These are phyloP conservation scores for Palythoa grandis DNA, from an alignment of 92 coral and sea anemone genomes.

Conservation along the genomic window DNA sequence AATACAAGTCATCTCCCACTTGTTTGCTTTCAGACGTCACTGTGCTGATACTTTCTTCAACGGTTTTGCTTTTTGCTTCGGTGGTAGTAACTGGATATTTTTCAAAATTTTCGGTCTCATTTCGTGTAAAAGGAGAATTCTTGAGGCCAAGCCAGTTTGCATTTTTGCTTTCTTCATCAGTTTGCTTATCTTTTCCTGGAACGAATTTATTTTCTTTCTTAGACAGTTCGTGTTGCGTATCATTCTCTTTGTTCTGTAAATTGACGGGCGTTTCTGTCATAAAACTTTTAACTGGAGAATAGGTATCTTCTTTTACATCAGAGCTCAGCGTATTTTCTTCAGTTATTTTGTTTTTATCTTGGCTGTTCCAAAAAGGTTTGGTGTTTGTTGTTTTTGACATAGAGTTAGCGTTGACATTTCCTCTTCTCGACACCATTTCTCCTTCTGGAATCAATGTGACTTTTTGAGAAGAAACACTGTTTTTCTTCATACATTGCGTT, in stretches of 20 bases:
- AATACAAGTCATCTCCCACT: too few species aligned
- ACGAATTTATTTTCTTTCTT: neutral
- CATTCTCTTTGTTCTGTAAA: neutral
- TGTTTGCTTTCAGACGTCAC: neutral
- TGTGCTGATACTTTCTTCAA: neutral
- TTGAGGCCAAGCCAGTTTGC: constrained; percentile 17
- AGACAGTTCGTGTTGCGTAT: neutral
- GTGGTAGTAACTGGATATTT: too few species aligned
- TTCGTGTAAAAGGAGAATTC: neutral
- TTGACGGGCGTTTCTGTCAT: neutral
- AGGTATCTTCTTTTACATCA: neutral
- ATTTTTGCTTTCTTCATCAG: neutral
- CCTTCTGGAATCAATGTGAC: neutral
- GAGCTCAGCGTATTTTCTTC: neutral
- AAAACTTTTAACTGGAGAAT: neutral
- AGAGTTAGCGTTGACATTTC: too few species aligned
- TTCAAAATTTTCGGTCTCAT: neutral
- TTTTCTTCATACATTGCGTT: neutral
- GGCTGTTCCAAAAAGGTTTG: neutral
- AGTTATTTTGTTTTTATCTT: too few species aligned
- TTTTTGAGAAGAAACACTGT: neutral
- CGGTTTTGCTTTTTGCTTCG: neutral
- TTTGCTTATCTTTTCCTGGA: neutral
- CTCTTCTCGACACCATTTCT: neutral
- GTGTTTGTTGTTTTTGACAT: neutral